Base-by-base conservation (phyloP, 2,113 vertebrate genomes). In the Motacilla tschutschensis region DNA sequence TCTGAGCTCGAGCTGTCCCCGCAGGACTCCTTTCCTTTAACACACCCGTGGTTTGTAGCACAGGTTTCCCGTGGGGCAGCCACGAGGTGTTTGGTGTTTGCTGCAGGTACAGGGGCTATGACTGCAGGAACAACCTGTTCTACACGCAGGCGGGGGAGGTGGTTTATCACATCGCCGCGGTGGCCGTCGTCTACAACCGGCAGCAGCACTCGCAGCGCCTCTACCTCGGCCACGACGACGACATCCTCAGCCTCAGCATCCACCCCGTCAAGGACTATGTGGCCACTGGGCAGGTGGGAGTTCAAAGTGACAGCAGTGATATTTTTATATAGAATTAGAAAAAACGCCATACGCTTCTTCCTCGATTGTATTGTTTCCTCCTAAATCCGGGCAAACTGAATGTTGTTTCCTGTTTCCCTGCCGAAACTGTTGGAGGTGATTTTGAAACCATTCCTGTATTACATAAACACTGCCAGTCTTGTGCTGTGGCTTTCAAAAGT, bases 81-180 rank as follows among this genome's bases (percentile, higher is more conserved):
- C 70, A 44, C 15, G 2, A 58, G 31, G 21, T 58, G 53, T 74
- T 50, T 58, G 60, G 14, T 79, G 75, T 72, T 65, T 41, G 44
- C 21, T 46, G 44, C 44, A 46, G 44, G 75, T 99, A 99, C 38
- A 97, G 99, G 59, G 99, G 99, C 81, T 99, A 98, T 5, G 99
- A 99, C 96, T 99, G 99, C 87, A 96, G 98, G 41, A 99, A 99
- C 96, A 99, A 99, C 91, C 97, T 99, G 73, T 99, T 98, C 96
- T 99, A 99, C 97, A 99, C 98, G 0, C 98, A 99, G 95, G 47
- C 97, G 0, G 99, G 99, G 9, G 99, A 99, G 91, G 98, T 99
- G 47, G 98, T 99, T 41, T 99, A 99, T 94, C 99, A 99, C 38
- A 98, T 99, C n/a, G 99, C 99, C 1, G 99, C 99, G 1, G 98